Conservation (phyloP, 2,888 invertebrate genomes). For the Drosophila prolongata region DNA sequence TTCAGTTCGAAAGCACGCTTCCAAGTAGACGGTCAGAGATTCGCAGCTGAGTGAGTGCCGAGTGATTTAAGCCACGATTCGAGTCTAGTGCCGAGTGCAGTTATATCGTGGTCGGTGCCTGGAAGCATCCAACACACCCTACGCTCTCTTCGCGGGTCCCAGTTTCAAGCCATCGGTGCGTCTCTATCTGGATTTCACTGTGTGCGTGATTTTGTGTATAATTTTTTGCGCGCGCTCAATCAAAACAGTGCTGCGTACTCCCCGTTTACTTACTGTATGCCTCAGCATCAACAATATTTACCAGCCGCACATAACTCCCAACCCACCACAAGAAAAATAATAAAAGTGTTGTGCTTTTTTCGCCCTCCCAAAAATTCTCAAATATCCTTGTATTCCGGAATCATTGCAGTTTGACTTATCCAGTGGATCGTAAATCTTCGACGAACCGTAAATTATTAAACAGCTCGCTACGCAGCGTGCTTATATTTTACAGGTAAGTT, state of each 20-base stretch:
- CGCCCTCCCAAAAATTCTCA: background rate
- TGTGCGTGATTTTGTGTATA: slow-evolving; percentile 73
- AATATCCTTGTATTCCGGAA: slow-evolving; percentile 33
- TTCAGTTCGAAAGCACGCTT: slow-evolving; percentile 67
- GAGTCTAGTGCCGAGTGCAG: slow-evolving; percentile 37
- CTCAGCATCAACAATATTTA: slow-evolving; percentile 32
- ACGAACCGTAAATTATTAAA: slow-evolving; percentile 57
- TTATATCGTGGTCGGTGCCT: slow-evolving; percentile 46
- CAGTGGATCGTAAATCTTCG: slow-evolving; percentile 38
- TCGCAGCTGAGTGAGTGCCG: slow-evolving; percentile 16
- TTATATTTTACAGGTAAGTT: slow-evolving; percentile 69
- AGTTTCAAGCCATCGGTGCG: slow-evolving; percentile 54
- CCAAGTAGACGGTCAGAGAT: slow-evolving; percentile 50
- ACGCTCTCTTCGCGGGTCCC: slow-evolving; percentile 24
- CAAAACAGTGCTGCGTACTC: slow-evolving; percentile 60
- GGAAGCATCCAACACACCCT: slow-evolving; percentile 55
- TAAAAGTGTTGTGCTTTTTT: slow-evolving; percentile 12
- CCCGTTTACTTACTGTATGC: slow-evolving; percentile 5
- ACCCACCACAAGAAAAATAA: background rate
- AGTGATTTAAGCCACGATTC: slow-evolving; percentile 41
- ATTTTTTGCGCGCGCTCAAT: slow-evolving; percentile 79
- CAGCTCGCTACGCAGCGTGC: slow-evolving; percentile 70
- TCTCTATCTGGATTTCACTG: slow-evolving; percentile 52
- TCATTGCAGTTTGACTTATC: slow-evolving; percentile 43
- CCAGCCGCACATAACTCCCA: slow-evolving; percentile 1